These are phyloP conservation scores for Mormyrops attenuatus DNA, from an alignment of 2,797 vertebrate genomes.

Conservation along the genomic window DNA sequence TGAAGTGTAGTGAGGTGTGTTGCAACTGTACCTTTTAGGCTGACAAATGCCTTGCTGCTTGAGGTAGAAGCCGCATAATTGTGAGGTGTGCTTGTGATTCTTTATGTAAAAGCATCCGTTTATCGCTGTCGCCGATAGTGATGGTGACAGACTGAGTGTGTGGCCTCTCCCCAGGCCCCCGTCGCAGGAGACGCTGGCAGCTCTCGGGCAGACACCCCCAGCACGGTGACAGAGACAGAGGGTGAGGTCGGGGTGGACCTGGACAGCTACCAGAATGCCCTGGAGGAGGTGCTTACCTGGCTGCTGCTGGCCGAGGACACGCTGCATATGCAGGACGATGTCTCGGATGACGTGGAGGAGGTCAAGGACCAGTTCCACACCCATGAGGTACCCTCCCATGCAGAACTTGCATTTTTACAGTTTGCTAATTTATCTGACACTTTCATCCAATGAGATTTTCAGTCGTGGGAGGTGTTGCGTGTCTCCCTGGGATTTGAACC, in stretches of 20 bases:
- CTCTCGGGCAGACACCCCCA: slow-evolving; percentile 64
- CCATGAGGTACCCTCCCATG: slow-evolving; percentile 73
- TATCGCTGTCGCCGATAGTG: neutral
- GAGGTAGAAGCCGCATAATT: neutral
- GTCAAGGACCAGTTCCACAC: slow-evolving; percentile 96
- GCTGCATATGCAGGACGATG: slow-evolving; percentile 82
- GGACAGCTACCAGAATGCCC: slow-evolving; percentile 86
- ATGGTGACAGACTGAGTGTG: neutral
- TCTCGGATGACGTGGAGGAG: slow-evolving; percentile 90
- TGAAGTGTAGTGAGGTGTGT: neutral
- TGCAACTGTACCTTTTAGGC: neutral
- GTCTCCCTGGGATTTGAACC: neutral
- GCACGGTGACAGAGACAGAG: slow-evolving; percentile 67
- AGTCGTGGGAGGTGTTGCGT: neutral
- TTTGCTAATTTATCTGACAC: neutral
- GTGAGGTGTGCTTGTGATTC: neutral
- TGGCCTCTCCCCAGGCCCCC: slow-evolving; percentile 37
- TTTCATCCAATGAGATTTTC: neutral
- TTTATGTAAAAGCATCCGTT: neutral
- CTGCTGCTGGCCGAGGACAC: slow-evolving; percentile 87
- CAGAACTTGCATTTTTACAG: neutral
- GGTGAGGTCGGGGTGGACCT: slow-evolving; percentile 75
- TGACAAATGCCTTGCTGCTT: neutral
- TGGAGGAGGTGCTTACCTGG: slow-evolving; percentile 98
- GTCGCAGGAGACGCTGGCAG: slow-evolving; percentile 49